Evolutionary conservation across 2,113 vertebrate species (phyloP), one percentile per base, ranked within the genome.

Genomic region (Pampusana beccarii): DNA sequence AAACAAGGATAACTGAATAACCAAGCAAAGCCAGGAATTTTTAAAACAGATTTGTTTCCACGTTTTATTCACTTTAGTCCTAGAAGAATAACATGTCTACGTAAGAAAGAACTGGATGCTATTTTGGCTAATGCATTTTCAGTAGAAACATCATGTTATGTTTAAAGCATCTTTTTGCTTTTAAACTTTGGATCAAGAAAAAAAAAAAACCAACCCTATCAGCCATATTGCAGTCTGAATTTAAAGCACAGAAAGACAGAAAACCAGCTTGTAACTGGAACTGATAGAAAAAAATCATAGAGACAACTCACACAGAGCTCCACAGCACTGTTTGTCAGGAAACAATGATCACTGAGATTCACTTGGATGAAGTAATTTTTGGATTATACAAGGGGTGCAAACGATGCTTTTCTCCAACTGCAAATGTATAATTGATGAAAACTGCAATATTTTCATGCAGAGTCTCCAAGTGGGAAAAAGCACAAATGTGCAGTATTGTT

Each of bases 111-210:
- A 79, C 46, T 28, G 31, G 61, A 29, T 82, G 70, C n/a, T 90
- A n/a, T 94, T 92, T 90, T 91, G 88, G 46, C 53, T 79, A 71
- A 64, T 84, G 69, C 44, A 29, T 92, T 88, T 67, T 89, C 44
- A 50, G 36, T n/a, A 85, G 74, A 90, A 92, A 83, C n/a, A 48
- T 67, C 56, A 61, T 28, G 24, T 80, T 91, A 77, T 2, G 2
- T 82, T 91, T 95, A 79, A 91, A 73, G 28, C 14, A 70, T 50
- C 38, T 42, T 75, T 74, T 86, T 83, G 26, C 65, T 94, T 84
- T 85, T 88, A 29, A 85, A 86, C 54, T 93, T 54, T 91, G 46
- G 31, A 71, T 75, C 53, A 61, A 92, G 69, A 10, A 64, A 26
- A 77, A 74, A 50, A 65, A 44, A 40, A 9, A 40, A 40, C 38